Evolutionary conservation across 2,797 vertebrate genomes (phyloP), one percentile per base, ranked within the genome.

Genomic region (Etheostoma nigrum): DNA sequence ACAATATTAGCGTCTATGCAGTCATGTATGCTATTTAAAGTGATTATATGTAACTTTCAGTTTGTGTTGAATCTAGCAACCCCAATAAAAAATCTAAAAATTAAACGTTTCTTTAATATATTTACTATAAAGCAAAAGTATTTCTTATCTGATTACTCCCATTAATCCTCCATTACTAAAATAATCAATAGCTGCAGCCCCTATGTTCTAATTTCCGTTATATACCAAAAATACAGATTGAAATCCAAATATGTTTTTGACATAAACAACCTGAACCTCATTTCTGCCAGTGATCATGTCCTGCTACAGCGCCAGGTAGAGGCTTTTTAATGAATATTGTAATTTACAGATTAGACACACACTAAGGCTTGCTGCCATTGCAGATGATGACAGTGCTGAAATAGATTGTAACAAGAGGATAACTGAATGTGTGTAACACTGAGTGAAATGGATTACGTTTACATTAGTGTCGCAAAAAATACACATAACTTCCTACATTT

Each of bases 381-480:
- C 40, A 52, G 40, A 66, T 47, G 15, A 16, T 16, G 40, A 66
- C 33, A 15, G 14, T 16, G 13, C 13, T 54, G 48, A 74, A 64
- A 25, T 67, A 12, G 40, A 27, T 1, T 23, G 44, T 11, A 52
- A 40, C 21, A 30, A 0, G 6, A 61, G 23, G 33, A 49, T n/a
- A 40, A 23, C 47, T 19, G 47, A 19, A 48, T 23, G 57, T 48
- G 27, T 65, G 60, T 30, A 48, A 66, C 48, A 42, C 57, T 6
- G 53, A 76, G 30, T 72, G 47, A 45, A 74, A 74, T 12, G 14
- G 65, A 0, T 78, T 74, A 67, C 45, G 10, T 79, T 73, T 67
- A 73, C 58, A 72, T 82, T 58, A 13, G 54, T 30, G 60, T 67
- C 71, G 51, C 55, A 48, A 70, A 84, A 55, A 84, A 55, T 36